These are phyloP conservation scores for Drosophila orena DNA, from an alignment of 1,140 invertebrate species.

Conservation along the genomic window DNA sequence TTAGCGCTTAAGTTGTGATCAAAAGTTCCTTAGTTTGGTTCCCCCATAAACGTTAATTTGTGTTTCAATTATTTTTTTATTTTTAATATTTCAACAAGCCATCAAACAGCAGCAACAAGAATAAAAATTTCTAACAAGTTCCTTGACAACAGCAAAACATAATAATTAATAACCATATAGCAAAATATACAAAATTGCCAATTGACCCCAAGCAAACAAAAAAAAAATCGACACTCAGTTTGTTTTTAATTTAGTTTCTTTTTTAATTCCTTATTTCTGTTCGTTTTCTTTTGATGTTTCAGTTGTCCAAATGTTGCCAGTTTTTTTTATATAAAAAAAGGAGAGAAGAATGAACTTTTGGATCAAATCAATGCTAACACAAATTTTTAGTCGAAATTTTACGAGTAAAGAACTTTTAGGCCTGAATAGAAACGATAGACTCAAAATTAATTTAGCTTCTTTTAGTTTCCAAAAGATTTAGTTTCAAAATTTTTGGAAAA, in stretches of 20 bases:
- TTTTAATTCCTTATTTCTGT: conserved; percentile 40
- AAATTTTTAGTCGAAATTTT: conserved; percentile 81
- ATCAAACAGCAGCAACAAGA: conserved; percentile 70
- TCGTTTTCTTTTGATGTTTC: conserved; percentile 30
- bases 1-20: conserved; percentile 79
- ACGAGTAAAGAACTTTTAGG: conserved; percentile 45
- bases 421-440: conserved; percentile 55
- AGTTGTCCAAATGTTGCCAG: conserved; percentile 38
- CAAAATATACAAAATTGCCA: conserved; percentile 69
- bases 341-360: conserved; percentile 43
- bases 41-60: conserved; percentile 61
- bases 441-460: conserved; percentile 55
- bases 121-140: conserved; percentile 73
- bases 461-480: conserved; percentile 17
- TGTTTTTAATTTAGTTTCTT: conserved; percentile 12
- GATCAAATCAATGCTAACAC: conserved; percentile 62
- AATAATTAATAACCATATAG: conserved; percentile 49
- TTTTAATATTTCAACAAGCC: conserved; percentile 67
- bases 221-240: conserved; percentile 27
- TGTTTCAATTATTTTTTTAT: conserved; percentile 65
- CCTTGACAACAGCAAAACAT: conserved; percentile 64
- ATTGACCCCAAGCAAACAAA: conserved; percentile 15
- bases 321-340: conserved; percentile 21
- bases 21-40: conserved; percentile 83
- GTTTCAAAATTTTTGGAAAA: conserved; percentile 9